Conservation (phyloP, 2,113 vertebrate genomes). For the Psammodynastes pulverulentus region DNA sequence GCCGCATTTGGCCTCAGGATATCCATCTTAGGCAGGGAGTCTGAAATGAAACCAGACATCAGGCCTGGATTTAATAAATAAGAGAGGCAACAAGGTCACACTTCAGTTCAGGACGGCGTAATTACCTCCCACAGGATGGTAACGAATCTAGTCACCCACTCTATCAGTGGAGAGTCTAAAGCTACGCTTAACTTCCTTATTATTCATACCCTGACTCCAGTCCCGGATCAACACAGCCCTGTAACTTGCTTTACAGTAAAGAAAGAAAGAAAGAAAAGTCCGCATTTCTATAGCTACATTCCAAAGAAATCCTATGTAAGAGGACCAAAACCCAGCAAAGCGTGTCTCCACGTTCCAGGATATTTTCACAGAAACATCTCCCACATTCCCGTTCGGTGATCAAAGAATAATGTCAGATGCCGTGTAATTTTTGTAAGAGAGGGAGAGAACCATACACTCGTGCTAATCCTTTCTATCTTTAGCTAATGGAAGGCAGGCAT, state of each 20-base stretch:
- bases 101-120: slow-evolving; percentile 51
- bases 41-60: slow-evolving; percentile 63
- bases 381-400: background rate
- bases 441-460: too few species aligned
- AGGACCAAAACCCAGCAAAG: background rate
- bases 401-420: background rate
- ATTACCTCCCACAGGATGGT: slow-evolving; percentile 66
- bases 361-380: background rate
- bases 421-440: background rate
- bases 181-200: slow-evolving; percentile 42
- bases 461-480: background rate
- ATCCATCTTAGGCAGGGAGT: slow-evolving; percentile 49
- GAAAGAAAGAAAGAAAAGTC: background rate
- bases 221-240: slow-evolving; percentile 18
- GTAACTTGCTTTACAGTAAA: background rate
- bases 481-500: background rate
- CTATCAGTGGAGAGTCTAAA: slow-evolving; percentile 13
- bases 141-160: slow-evolving; percentile 45
- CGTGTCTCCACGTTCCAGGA: background rate
- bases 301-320: background rate
- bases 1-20: slow-evolving; percentile 67
- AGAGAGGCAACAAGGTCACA: slow-evolving; percentile 50
- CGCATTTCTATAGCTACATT: background rate
- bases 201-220: slow-evolving; percentile 42
- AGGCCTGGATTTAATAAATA: slow-evolving; percentile 63